Evolutionary conservation across 1,140 invertebrate species (phyloP), one percentile per base, ranked within the genome.

Genomic region (Proctacanthus coquilletti): DNA sequence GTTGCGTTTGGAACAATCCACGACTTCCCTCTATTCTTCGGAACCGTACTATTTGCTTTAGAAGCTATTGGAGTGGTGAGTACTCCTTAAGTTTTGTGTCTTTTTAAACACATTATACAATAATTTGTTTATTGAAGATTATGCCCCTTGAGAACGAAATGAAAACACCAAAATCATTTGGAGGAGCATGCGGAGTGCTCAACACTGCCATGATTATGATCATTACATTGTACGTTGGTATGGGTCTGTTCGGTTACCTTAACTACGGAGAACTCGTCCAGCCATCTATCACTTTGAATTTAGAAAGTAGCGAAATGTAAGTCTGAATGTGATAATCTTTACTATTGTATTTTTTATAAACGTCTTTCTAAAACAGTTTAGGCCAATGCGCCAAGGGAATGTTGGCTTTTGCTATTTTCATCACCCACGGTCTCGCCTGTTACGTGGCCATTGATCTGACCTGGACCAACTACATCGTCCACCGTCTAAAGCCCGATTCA

Each of bases 401-500:
- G 52, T 66, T 88, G 53, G 77, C 82, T 0, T 45, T 83, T 17
- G 72, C 81, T 2, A 84, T 89, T 41, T 87, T 77, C 51, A 69
- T 85, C 2, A 79, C 80, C 0, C 84, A 87, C 53, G 74, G 75
- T 2, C 60, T 93, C 19, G 84, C 88, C 46, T 76, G 84, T 45
- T 94, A 88, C 59, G 84, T 93, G 0, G 81, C 85, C 2, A 72
- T 89, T 38, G 79, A 83, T 40, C 88, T 92, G 36, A 68, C 76
- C 3, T 89, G 84, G 84, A 84, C 81, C 34, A 70, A 69, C 21
- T 75, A 76, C 40, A 41, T 77, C 21, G 45, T 47, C 30, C 48
- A 53, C 38, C 51, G 48, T 34, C 18, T 53, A 45, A 18, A 57
- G 21, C 40, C 50, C 59, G 19, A 61, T 53, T 42, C 62, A 50